Percentiles rank a stretch among this genome's conserved stretches.
Conservation (phyloP, 2,888 invertebrate species). For the Gnatocerus cornutus region DNA sequence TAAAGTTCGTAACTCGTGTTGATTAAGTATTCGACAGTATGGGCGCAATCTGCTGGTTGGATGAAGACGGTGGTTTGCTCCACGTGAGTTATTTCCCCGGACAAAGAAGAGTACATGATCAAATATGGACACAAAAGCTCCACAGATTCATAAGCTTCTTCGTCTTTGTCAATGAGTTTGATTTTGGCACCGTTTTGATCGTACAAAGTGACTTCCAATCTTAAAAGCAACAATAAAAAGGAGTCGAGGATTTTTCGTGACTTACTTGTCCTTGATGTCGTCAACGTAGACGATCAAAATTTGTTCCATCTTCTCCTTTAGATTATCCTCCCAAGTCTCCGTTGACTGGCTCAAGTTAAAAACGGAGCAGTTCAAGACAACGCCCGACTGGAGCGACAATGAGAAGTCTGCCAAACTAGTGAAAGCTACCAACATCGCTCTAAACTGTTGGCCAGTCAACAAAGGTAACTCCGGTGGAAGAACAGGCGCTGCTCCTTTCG, state of each 20-base stretch:
- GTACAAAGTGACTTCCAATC: slow-evolving; percentile 80
- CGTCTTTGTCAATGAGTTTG: slow-evolving; percentile 73
- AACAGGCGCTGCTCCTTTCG: slow-evolving; percentile 39
- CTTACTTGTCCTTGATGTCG: slow-evolving; percentile 70
- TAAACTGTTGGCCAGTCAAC: slow-evolving; percentile 70
- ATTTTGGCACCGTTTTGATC: slow-evolving; percentile 73
- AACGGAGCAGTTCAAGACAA: slow-evolving; percentile 72
- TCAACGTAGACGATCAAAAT: slow-evolving; percentile 71
- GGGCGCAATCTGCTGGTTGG: slow-evolving; percentile 74
- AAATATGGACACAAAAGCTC: slow-evolving; percentile 77
- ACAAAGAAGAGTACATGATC: slow-evolving; percentile 76
- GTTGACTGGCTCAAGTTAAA: slow-evolving; percentile 72
- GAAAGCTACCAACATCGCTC: slow-evolving; percentile 69
- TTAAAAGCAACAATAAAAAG: no score
- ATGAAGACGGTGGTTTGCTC: slow-evolving; percentile 77
- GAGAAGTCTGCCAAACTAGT: slow-evolving; percentile 70
- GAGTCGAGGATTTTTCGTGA: neutral
- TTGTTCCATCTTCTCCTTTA: slow-evolving; percentile 73
- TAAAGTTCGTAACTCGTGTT: slow-evolving; percentile 77
- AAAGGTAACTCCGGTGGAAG: slow-evolving; percentile 65
- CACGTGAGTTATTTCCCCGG: slow-evolving; percentile 76
- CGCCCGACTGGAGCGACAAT: slow-evolving; percentile 70
- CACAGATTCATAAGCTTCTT: slow-evolving; percentile 73
- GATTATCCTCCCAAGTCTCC: slow-evolving; percentile 71
- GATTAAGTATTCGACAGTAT: slow-evolving; percentile 71